Evolutionary conservation across 2,113 vertebrate genomes (phyloP), one percentile per base, ranked within the genome.

Genomic region (Silurus glanis): DNA sequence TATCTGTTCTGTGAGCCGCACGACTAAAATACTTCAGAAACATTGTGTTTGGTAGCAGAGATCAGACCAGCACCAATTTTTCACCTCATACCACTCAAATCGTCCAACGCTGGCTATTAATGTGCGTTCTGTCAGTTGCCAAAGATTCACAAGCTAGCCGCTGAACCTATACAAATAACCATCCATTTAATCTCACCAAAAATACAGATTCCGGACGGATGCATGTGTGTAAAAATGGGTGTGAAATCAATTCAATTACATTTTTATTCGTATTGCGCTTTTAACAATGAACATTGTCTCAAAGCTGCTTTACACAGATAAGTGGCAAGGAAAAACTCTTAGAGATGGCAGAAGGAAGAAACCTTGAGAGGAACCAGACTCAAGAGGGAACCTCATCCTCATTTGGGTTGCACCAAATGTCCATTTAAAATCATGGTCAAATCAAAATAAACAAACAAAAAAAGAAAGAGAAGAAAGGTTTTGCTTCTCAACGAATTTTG

Each of bases 1-100:
- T 56, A 9, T 56, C n/a, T 58, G 76, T 5, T 56, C 53, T 56
- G 13, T 79, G 51, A 79, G 76, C 23, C 2, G 23, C 51, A 76
- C 16, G 74, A 56, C 25, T 37, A 79, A 58, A 79, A 79, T 37
- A 37, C 76, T 59, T 80, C 55, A 59, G 76, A 80, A 59, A 80
- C 28, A 59, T 59, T 19, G 59, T 37, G 9, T 0, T 19, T 28
- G 55, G 5, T 37, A 59, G 59, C 53, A 37, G 25, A 0, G 16
- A 16, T 37, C 16, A 19, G 55, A 79, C 76, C 76, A 79, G n/a
- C 55, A 37, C 56, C 14, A 16, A 28, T 58, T 59, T 59, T 80
- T 58, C 76, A 80, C 76, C 76, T 58, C 51, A 16, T 6, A 5
- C 12, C 6, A 3, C 17, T 78, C 16, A 58, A 59, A 59, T 5